Evolutionary conservation across 2,888 invertebrate species (phyloP), one percentile per base, ranked within the genome.

Genomic region (Dyspetes luteomarginatus): DNA sequence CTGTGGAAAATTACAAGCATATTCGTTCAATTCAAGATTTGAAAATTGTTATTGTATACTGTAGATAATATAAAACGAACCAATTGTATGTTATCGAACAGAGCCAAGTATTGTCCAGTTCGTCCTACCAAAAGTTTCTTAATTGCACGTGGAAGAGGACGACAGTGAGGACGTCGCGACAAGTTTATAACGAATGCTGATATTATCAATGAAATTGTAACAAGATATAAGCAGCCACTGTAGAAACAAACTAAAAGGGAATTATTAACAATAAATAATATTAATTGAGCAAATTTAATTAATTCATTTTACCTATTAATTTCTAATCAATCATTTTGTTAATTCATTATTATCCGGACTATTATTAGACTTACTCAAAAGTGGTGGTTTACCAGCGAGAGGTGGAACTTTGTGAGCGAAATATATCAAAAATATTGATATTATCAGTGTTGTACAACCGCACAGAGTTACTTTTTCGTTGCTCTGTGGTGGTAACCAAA

Each of bases 401-500:
- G 94, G 92, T 9, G 94, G 94, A 65, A 94, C 89, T 87, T 94
- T 93, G 78, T 94, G 93, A 0, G 94, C 93, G 86, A 95, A 95
- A 89, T 94, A 95, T 87, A 95, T 92, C 73, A 95, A 92, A 86
- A 94, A 94, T 17, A 94, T 90, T n/a, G 93, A 93, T 48, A 94
- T 94, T 58, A 95, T 93, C 0, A 95, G 88, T 12, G 94, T 93
- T 5, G 94, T 94, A 67, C 94, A 92, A 4, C 94, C 94, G 83
- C 94, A 94, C 17, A 95, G 88, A 12, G 94, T 89, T 22, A 95
- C 93, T 89, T 95, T 95, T 88, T 95, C 95, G 15, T 94, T 94
- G 84, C 95, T 94, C 85, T 94, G 94, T 0, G 95, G 94, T 0
- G 95, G 95, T 58, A 95, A 86, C 94, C 95, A 95, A 89, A 95